Base-by-base conservation (phyloP, 2,888 invertebrate genomes). In the Ophion ellenae region DNA sequence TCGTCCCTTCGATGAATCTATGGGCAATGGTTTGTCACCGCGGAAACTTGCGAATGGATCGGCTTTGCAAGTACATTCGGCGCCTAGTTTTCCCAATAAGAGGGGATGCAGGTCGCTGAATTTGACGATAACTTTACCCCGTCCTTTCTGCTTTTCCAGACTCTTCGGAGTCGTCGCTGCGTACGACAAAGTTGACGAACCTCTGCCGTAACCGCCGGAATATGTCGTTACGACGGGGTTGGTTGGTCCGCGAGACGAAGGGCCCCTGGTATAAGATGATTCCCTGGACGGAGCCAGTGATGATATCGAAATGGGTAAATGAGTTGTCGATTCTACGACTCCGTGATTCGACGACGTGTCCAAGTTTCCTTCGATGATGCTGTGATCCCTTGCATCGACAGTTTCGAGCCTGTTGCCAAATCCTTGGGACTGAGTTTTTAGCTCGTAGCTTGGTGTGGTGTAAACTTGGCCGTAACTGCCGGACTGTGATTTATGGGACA, bases 51-150 rank as follows among this genome's bases (percentile, higher is more conserved):
- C 91, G 78, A 94, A 93, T 0, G 94, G 94, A 91, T 94, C 93
- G 1, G 91, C 91, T 59, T 90, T 93, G 90, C 97, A 97, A 79
- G 96, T 97, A 88, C 97, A 97, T 77, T 97, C 96, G 4, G 97
- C 97, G 3, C 96, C 96, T 14, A 97, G 94, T 94, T 97, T 97
- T 63, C 96, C 95, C 0, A 97, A 95, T 24, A 97, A 94, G 10
- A 97, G 93, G 0, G 97, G 97, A 92, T 97, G 97, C 88, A 96
- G 96, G 88, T 97, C 97, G 89, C 97, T 97, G 86, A 96, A 95
- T 92, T 96, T 96, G 0, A 96, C 96, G 2, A 96, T 96, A 10
- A 96, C 95, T 63, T 91, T 91, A 59, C 95, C 95, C 89, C 95
- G 95, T 11, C 81, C 83, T 77, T 85, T 81, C 53, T 47, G 69